Percentiles rank a stretch among this genome's conserved stretches.
These are phyloP conservation scores for Hozukius guyotensis DNA, from an alignment of 2,797 vertebrate genomes.

Conservation along the genomic window DNA sequence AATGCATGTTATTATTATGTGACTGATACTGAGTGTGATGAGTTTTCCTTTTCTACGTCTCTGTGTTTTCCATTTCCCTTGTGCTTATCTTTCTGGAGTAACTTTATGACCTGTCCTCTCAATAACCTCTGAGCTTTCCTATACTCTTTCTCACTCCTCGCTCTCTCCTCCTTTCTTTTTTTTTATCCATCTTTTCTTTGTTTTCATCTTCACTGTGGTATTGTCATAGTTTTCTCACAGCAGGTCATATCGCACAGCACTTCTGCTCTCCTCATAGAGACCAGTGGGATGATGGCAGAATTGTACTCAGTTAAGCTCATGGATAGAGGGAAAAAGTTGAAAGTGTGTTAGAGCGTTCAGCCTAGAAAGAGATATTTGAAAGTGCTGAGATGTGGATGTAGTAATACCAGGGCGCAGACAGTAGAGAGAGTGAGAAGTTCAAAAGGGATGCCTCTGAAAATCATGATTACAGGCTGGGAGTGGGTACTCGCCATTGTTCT, in stretches of 20 bases:
- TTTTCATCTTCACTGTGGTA: conserved; percentile 19
- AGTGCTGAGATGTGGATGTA: conserved; percentile 40
- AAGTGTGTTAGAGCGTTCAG: conserved; percentile 16
- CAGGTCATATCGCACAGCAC: background rate
- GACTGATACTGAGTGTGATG: conserved; percentile 37
- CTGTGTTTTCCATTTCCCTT: conserved; percentile 1
- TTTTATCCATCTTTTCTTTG: conserved; percentile 17
- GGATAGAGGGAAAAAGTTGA: conserved; percentile 18
- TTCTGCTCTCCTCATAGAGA: conserved; percentile 6
- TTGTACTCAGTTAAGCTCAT: conserved; percentile 21
- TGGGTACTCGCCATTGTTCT: conserved; percentile 35
- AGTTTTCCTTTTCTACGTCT: conserved; percentile 22
- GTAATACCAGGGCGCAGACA: conserved; percentile 31
- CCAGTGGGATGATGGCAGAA: conserved; percentile 18
- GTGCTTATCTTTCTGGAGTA: background rate
- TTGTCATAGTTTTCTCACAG: conserved; percentile 27
- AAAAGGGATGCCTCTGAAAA: conserved; percentile 46
- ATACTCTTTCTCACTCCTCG: background rate
- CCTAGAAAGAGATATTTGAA: conserved; percentile 36
- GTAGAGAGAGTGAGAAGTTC: conserved; percentile 14
- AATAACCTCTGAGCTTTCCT: conserved; percentile 20
- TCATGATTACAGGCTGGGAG: conserved; percentile 45
- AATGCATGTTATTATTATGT: conserved; percentile 53
- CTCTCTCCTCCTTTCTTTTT: background rate
- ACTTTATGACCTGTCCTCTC: conserved; percentile 7